These are phyloP conservation scores for Rhynchomys soricoides DNA, from an alignment of 2,113 vertebrate species.

Conservation along the genomic window DNA sequence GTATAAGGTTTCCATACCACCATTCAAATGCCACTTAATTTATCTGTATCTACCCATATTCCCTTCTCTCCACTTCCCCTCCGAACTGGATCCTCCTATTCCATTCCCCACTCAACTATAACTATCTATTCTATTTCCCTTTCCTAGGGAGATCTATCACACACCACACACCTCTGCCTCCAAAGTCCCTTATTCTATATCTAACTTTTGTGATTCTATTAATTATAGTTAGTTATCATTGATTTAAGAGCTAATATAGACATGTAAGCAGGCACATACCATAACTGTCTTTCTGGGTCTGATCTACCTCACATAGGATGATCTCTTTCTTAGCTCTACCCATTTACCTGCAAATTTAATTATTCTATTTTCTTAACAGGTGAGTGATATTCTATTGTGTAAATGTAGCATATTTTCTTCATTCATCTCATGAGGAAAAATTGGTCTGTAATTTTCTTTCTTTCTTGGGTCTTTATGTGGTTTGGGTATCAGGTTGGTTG, in stretches of 20 bases:
- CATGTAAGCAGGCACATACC: neutral
- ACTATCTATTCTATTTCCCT: neutral
- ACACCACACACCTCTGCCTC: no score
- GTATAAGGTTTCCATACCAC: neutral
- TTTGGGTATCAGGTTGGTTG: neutral
- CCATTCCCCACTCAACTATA: neutral
- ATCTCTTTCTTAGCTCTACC: neutral
- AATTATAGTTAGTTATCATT: neutral
- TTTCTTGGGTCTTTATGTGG: neutral
- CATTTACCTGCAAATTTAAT: neutral
- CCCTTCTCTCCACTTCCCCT: neutral
- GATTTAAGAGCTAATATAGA: neutral
- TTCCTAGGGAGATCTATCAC: neutral
- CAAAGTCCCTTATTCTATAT: neutral
- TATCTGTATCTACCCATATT: neutral
- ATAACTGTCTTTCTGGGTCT: neutral
- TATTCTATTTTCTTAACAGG: neutral
- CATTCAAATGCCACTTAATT: neutral
- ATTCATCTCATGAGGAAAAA: neutral
- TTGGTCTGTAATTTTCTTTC: neutral
- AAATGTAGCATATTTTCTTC: neutral
- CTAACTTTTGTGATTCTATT: neutral
- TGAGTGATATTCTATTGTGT: neutral
- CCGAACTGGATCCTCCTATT: neutral
- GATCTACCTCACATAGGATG: neutral